These are phyloP conservation scores for Dicroscelio sp. DNA, from an alignment of 2,888 invertebrate species.

Conservation along the genomic window DNA sequence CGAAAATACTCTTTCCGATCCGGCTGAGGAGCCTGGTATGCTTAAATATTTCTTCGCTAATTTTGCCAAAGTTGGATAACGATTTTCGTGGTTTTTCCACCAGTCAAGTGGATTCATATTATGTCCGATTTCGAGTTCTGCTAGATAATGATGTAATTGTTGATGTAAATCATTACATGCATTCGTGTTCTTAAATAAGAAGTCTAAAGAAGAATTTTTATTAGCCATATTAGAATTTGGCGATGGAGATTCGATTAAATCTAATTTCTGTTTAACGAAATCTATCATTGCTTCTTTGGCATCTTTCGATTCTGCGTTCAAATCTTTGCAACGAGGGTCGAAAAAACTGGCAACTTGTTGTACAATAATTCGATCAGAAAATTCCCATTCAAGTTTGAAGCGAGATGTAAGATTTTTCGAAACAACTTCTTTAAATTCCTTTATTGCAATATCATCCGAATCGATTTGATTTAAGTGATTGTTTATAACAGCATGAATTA, in stretches of 20 bases:
- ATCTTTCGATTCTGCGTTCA: neutral
- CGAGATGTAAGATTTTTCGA: neutral
- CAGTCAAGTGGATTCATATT: constrained; percentile 25
- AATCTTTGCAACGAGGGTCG: neutral
- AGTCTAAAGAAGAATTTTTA: neutral
- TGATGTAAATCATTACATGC: neutral
- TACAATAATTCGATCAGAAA: neutral
- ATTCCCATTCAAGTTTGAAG: neutral
- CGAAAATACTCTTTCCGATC: constrained; percentile 29
- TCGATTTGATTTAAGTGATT: neutral
- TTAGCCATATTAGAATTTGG: too few species aligned
- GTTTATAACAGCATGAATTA: neutral
- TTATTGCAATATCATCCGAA: neutral
- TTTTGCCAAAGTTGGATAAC: neutral
- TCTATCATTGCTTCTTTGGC: neutral
- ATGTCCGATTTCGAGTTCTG: constrained; percentile 5
- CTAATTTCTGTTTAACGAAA: neutral
- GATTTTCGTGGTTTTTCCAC: constrained; percentile 16
- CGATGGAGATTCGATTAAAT: neutral
- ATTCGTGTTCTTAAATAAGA: neutral
- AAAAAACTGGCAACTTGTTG: neutral
- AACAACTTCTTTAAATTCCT: neutral
- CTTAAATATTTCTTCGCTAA: constrained; percentile 16
- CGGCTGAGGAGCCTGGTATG: constrained; percentile 16
- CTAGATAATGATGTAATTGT: neutral